Evolutionary conservation across 2,113 vertebrate species (phyloP).

Genomic region (Equus quagga): DNA sequence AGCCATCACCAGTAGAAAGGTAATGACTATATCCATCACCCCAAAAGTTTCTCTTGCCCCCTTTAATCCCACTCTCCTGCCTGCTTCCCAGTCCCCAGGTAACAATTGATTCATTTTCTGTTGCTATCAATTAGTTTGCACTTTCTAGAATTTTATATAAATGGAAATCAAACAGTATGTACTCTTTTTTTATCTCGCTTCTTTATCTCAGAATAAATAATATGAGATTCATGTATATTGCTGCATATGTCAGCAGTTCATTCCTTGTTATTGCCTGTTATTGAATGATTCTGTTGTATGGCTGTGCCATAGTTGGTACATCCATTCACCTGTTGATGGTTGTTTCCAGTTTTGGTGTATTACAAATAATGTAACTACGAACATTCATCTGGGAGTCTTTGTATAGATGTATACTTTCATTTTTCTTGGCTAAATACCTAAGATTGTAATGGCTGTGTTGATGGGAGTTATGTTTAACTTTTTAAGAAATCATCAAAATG

Average conservation of each 20-base stretch:
- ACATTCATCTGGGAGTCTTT: not conserved
- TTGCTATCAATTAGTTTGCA: not conserved
- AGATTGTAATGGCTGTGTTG: not conserved
- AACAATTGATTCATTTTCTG: not conserved
- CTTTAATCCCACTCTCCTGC: not conserved
- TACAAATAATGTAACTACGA: not conserved
- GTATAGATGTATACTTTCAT: not conserved
- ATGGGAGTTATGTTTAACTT: not conserved
- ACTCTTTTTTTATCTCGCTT: not conserved
- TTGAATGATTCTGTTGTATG: not conserved
- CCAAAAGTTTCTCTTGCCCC: not conserved
- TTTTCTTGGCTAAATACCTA: not conserved
- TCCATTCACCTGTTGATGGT: not conserved
- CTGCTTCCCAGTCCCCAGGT: no score
- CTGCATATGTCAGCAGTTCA: not conserved
- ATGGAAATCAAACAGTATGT: not conserved
- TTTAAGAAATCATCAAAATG: not conserved
- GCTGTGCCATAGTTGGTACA: not conserved
- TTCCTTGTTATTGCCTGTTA: not conserved
- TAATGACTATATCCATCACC: not conserved
- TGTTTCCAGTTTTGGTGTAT: not conserved
- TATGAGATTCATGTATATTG: not conserved
- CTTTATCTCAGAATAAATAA: not conserved
- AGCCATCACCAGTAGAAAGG: not conserved
- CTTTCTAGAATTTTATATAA: not conserved